Percentiles rank a stretch among this genome's conserved stretches.
phyloP scores from a whole-genome alignment of 2,888 invertebrate species.

The Nemotelus pantherinus region DNA sequence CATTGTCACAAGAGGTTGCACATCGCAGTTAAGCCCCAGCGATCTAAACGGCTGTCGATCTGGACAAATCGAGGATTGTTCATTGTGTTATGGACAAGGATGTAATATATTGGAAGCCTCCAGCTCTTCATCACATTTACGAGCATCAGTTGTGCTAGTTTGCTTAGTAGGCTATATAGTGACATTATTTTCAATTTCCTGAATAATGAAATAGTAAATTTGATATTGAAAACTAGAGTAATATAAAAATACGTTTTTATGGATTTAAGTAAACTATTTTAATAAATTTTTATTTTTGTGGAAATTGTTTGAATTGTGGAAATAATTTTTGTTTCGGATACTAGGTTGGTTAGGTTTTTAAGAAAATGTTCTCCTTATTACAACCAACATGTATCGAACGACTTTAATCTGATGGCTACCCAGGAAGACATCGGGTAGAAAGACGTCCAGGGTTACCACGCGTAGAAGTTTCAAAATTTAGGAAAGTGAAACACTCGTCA shows the following conservation, averaged over 20 bases:
- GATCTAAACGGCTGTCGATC: conserved; percentile 25
- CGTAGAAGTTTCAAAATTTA: no score
- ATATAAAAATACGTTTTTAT: no score
- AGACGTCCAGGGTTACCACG: no score
- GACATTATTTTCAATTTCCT: not conserved
- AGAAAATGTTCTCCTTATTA: no score
- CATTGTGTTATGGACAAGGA: not conserved
- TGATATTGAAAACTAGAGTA: not conserved
- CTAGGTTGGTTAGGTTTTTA: no score
- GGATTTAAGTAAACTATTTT: no score
- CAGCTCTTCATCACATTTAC: not conserved
- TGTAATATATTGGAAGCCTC: conserved; percentile 21
- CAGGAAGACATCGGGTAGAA: no score
- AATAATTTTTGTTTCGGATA: not conserved
- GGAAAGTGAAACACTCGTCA: no score
- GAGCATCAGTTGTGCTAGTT: not conserved
- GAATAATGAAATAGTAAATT: not conserved
- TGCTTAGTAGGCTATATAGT: not conserved
- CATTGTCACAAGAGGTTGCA: conserved; percentile 22
- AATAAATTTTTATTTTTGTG: not conserved
- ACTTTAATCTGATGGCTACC: no score
- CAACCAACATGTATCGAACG: no score
- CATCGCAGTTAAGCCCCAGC: not conserved
- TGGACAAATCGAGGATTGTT: not conserved
- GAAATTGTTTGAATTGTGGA: not conserved